Evolutionary conservation across 2,797 vertebrate species (phyloP).

Genomic region (Esox lucius): DNA sequence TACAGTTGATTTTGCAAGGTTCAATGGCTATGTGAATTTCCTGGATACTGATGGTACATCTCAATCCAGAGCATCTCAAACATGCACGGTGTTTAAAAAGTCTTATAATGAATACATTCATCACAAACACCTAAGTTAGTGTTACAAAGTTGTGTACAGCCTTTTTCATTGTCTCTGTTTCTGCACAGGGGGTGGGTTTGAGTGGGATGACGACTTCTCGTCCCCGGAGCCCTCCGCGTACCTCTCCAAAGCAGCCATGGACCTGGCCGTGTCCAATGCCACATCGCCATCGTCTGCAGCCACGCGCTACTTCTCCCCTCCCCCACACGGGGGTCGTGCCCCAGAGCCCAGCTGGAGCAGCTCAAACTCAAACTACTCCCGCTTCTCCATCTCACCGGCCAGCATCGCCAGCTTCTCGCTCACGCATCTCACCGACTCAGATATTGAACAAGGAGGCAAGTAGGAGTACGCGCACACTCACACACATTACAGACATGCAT

Average conservation of each 20-base stretch:
- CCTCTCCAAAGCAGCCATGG: slow-evolving; percentile 78
- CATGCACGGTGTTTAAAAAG: no score
- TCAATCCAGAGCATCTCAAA: no score
- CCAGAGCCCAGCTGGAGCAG: slow-evolving; percentile 83
- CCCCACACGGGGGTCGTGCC: slow-evolving; percentile 67
- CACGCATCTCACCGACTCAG: slow-evolving; percentile 92
- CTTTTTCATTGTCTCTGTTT: no score
- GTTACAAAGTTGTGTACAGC: no score
- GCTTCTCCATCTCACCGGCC: slow-evolving; percentile 96
- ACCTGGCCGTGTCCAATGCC: slow-evolving; percentile 68
- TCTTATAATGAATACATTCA: no score
- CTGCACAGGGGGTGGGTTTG: slow-evolving; percentile 90
- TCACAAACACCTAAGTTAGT: no score
- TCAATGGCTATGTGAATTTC: no score
- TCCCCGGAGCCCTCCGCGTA: slow-evolving; percentile 80
- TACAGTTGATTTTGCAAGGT: no score
- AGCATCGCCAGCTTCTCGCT: slow-evolving; percentile 93
- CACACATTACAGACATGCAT: no score
- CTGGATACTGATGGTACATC: no score
- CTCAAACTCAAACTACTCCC: slow-evolving; percentile 80
- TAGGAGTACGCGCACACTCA: background rate
- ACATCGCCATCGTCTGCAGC: slow-evolving; percentile 53
- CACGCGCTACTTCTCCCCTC: slow-evolving; percentile 83
- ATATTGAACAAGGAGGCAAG: slow-evolving; percentile 96
- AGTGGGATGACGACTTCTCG: slow-evolving; percentile 98